Base-by-base conservation (phyloP, 2,113 vertebrate genomes). In the Xyliphius kryptos region DNA sequence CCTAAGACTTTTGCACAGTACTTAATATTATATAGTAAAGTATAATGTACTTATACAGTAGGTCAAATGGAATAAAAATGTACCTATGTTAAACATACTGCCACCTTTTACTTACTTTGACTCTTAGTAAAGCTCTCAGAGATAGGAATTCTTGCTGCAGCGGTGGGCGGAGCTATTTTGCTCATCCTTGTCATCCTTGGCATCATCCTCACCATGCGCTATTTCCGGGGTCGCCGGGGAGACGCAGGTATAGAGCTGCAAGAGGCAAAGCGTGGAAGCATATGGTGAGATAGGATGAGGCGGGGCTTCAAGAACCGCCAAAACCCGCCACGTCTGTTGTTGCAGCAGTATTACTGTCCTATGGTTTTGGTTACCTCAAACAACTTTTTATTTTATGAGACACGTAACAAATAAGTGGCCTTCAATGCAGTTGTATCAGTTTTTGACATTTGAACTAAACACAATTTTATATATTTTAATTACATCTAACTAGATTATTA, bases 71-170 rank as follows among this genome's bases (percentile, higher is more conserved):
- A n/a, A n/a, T n/a, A n/a, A n/a, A n/a, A n/a, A n/a, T n/a, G n/a
- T n/a, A n/a, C n/a, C n/a, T n/a, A n/a, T n/a, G n/a, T 15, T 16
- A 15, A 3, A 47, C 22, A n/a, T 36, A 2, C 8, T 14, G 6
- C n/a, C 50, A 13, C 22, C 7, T 55, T 17, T 20, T n/a, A n/a
- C n/a, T n/a, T n/a, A n/a, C 6, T 10, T 9, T 0, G 8, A 14
- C 5, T 15, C 57, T 54, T 3, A 97, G 95, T 77, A 13, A 73
- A 16, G 1, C 62, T 94, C 73, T 95, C 95, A 0, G 93, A 98
- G 71, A 89, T 95, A 40, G 74, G 83, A 43, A 79, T 96, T 68
- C 76, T 98, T 83, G 81, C 79, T 0, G 57, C 89, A 20, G 82
- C 82, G 16, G 85, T 93, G 0, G 94, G 91, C 2, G 86, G 81